phyloP scores from a whole-genome alignment of 2,797 vertebrate species.

The Harpagifer antarcticus region DNA sequence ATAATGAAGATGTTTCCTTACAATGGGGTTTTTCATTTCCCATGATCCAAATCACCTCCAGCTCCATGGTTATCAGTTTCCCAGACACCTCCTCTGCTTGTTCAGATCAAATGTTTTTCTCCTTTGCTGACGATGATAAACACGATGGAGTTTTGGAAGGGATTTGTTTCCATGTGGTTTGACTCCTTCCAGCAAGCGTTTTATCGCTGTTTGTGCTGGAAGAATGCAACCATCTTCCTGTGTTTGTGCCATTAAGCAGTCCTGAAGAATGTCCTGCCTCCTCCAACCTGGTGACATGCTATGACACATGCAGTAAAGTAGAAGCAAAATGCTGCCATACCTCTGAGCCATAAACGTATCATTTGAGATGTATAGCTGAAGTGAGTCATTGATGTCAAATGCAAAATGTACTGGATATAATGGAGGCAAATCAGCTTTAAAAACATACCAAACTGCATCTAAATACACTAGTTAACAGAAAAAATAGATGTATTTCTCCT shows the following conservation, averaged over 20 bases:
- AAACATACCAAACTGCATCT: conserved; percentile 1
- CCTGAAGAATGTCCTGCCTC: conserved; percentile 45
- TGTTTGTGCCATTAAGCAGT: conserved; percentile 43
- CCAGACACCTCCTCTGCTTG: conserved; percentile 16
- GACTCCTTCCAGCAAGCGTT: conserved; percentile 27
- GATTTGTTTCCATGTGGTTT: conserved; percentile 26
- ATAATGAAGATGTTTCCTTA: conserved; percentile 3
- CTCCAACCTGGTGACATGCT: conserved; percentile 17
- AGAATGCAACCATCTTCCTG: conserved; percentile 53
- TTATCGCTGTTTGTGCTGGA: conserved; percentile 33
- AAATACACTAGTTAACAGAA: background rate
- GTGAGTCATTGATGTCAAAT: conserved; percentile 8
- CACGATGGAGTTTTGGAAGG: conserved; percentile 42
- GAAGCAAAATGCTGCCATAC: conserved; percentile 10
- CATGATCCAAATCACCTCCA: conserved; percentile 44
- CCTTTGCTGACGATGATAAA: conserved; percentile 41
- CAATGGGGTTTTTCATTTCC: conserved; percentile 27
- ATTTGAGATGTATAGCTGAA: conserved; percentile 2
- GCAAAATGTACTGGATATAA: background rate
- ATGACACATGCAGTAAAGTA: conserved; percentile 31
- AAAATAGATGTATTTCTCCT: background rate
- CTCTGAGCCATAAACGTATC: background rate
- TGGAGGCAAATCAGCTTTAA: background rate
- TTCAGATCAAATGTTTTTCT: conserved; percentile 18
- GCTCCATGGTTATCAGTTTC: conserved; percentile 33